Evolutionary conservation across 2,888 invertebrate genomes (phyloP).

Genomic region (Hartigia nigra): DNA sequence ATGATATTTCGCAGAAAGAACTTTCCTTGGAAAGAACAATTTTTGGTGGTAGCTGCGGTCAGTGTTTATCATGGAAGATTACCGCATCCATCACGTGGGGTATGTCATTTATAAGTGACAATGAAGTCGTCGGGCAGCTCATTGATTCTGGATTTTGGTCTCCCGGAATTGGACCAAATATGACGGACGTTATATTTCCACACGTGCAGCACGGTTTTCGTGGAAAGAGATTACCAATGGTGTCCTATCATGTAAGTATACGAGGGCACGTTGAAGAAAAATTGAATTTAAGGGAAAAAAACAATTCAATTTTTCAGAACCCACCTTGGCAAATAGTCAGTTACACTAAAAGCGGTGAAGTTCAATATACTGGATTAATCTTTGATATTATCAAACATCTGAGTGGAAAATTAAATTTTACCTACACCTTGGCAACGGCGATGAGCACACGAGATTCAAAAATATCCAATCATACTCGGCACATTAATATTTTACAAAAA

Average conservation of each 20-base stretch:
- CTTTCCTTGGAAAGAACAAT: slow-evolving; percentile 22
- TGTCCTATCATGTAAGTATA: slow-evolving; percentile 80
- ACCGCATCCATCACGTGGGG: slow-evolving; percentile 72
- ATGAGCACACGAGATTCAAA: background rate
- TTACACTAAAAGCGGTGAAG: slow-evolving; percentile 70
- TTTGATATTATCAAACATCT: slow-evolving; percentile 85
- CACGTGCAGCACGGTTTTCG: slow-evolving; percentile 84
- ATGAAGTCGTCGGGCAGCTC: slow-evolving; percentile 50
- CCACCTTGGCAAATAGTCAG: slow-evolving; percentile 88
- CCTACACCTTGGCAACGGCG: slow-evolving; percentile 68
- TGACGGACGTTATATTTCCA: slow-evolving; percentile 80
- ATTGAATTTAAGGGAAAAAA: background rate
- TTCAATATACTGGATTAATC: slow-evolving; percentile 76
- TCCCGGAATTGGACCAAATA: slow-evolving; percentile 75
- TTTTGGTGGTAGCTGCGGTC: slow-evolving; percentile 34
- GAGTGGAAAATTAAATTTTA: slow-evolving; percentile 83
- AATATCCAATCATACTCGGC: background rate
- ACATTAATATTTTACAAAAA: background rate
- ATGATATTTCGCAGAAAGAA: slow-evolving; percentile 22
- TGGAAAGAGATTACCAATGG: slow-evolving; percentile 77
- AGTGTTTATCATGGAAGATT: slow-evolving; percentile 67
- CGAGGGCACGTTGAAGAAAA: background rate
- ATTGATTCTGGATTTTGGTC: slow-evolving; percentile 80
- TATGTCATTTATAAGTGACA: slow-evolving; percentile 65
- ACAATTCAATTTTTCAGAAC: slow-evolving; percentile 71